Evolutionary conservation across 2,797 vertebrate species (phyloP).

Genomic region (Myotis findleyi): DNA sequence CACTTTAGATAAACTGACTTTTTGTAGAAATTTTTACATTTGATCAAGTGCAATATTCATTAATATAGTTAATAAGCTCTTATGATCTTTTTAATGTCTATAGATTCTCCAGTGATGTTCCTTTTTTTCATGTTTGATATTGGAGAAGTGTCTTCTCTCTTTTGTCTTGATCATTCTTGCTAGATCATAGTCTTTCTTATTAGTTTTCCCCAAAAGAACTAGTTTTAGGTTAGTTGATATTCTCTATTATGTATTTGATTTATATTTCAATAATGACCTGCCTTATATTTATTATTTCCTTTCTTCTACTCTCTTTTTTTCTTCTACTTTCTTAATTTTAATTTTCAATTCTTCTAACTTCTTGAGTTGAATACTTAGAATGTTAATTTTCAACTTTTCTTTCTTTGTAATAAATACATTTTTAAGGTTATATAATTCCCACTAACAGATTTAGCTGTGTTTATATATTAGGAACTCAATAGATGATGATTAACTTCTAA

Average conservation of each 20-base stretch:
- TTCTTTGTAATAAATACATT: not conserved
- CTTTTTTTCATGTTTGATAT: not conserved
- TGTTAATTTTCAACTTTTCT: not conserved
- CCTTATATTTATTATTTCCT: not conserved
- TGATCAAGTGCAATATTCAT: not conserved
- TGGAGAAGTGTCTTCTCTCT: not conserved
- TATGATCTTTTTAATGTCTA: not conserved
- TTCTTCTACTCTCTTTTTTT: not conserved
- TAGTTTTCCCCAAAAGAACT: not conserved
- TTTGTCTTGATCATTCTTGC: not conserved
- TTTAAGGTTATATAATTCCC: not conserved
- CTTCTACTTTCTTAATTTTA: not conserved
- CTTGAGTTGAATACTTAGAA: not conserved
- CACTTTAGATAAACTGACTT: not conserved
- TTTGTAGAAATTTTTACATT: not conserved
- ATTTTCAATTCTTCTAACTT: not conserved
- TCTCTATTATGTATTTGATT: not conserved
- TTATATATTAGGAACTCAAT: not conserved
- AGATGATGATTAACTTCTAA: not conserved
- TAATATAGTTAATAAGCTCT: not conserved
- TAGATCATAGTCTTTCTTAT: not conserved
- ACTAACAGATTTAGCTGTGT: not conserved
- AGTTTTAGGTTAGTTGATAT: not conserved
- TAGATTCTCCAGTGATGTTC: too few species aligned
- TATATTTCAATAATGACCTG: not conserved